These are phyloP conservation scores for Megatriorchis doriae DNA, from an alignment of 2,113 vertebrate genomes.

Conservation along the genomic window DNA sequence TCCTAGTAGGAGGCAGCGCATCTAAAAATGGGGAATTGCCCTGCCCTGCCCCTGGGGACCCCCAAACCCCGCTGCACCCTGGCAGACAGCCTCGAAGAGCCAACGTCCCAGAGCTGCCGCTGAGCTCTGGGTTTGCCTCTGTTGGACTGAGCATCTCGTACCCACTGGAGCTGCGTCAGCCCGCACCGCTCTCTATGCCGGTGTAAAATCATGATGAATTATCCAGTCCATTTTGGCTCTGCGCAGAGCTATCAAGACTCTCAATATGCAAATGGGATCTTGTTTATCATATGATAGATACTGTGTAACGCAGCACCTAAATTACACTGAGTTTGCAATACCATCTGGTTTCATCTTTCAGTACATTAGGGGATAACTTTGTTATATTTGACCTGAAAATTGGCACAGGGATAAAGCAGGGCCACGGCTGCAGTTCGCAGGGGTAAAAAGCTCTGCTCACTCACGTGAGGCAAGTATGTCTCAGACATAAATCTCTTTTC, in stretches of 20 bases:
- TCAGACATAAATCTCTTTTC: not conserved
- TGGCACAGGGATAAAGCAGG: not conserved
- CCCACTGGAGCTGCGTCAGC: not conserved
- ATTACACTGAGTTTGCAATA: constrained; percentile 7
- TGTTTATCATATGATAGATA: constrained; percentile 36
- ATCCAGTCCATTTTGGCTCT: not conserved
- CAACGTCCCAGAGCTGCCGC: fast-evolving
- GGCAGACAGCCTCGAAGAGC: not conserved
- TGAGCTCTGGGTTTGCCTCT: not conserved
- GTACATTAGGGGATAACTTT: not conserved
- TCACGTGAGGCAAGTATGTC: not conserved
- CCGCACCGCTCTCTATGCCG: not conserved
- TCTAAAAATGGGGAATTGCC: not conserved
- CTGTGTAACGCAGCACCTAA: not conserved
- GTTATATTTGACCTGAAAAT: constrained; percentile 30
- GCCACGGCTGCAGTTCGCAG: not conserved
- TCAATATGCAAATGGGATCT: not conserved
- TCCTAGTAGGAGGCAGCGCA: not conserved
- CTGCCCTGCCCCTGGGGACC: not conserved
- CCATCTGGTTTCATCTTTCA: constrained; percentile 38
- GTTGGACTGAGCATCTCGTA: not conserved
- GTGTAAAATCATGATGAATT: not conserved
- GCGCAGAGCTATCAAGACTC: not conserved
- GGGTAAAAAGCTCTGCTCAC: not conserved
- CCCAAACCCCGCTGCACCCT: not conserved